Conservation (phyloP, 2,888 invertebrate genomes). For the Ephialtes manifestator region DNA sequence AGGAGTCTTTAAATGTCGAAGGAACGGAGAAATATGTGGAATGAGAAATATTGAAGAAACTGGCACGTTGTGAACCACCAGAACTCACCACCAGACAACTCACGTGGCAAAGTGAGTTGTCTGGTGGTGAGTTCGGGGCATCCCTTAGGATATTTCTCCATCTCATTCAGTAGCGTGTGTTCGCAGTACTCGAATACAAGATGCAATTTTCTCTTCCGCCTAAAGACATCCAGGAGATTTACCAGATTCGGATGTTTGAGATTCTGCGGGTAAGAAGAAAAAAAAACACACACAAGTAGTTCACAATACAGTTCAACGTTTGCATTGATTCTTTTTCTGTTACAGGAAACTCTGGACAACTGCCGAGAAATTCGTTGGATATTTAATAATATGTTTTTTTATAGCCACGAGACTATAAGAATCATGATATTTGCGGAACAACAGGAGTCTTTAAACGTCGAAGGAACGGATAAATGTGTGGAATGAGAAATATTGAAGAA, state of each 20-base stretch:
- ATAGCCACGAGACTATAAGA: constrained; percentile 12
- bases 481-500: neutral
- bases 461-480: neutral
- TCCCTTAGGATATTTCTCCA: constrained; percentile 97
- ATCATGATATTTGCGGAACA: neutral
- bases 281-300: constrained; percentile 60
- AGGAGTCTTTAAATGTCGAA: too few relatives aligned
- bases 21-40: too few relatives aligned
- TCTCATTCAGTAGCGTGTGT: constrained; percentile 97
- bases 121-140: constrained; percentile 96
- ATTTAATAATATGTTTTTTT: constrained; percentile 5
- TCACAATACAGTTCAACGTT: neutral
- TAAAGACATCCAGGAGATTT: constrained; percentile 98
- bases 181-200: constrained; percentile 99
- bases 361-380: neutral
- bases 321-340: neutral
- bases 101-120: constrained; percentile 98
- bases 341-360: neutral
- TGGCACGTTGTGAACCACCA: too few relatives aligned
- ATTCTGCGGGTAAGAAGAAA: constrained; percentile 89
- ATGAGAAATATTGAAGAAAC: too few relatives aligned
- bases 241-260: constrained; percentile 99
- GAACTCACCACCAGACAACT: too few relatives aligned
- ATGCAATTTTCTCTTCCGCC: constrained; percentile 97
- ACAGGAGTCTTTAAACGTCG: neutral